These are phyloP conservation scores for Nannobrachium achirus DNA, from an alignment of 2,113 vertebrate species.

Conservation along the genomic window DNA sequence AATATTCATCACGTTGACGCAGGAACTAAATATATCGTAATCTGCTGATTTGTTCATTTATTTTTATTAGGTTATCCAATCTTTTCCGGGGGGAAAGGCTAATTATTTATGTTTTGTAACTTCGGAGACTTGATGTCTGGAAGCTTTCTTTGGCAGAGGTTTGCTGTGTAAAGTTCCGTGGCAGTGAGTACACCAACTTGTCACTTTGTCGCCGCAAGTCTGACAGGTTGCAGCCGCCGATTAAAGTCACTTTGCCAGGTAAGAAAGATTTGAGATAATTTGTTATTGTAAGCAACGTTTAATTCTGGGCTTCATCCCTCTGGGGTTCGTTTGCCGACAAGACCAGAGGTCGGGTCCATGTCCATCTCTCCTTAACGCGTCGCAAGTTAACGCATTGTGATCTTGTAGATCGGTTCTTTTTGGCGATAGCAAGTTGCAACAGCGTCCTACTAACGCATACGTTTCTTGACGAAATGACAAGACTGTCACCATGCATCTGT, in stretches of 20 bases:
- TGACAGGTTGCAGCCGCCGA: conserved; percentile 22
- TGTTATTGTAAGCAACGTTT: not conserved
- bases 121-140: not conserved
- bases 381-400: not conserved
- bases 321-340: no score
- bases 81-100: no score
- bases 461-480: no score
- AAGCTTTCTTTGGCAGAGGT: conserved; percentile 26
- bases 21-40: no score
- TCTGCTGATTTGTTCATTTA: not conserved
- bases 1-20: conserved; percentile 18
- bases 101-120: no score
- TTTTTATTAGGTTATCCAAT: not conserved
- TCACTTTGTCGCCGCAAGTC: not conserved
- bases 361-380: not conserved
- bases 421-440: no score
- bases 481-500: no score
- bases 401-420: not conserved
- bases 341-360: no score
- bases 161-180: conserved; percentile 17
- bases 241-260: conserved; percentile 21
- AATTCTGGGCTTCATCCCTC: not conserved
- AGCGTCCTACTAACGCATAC: not conserved
- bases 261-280: not conserved
- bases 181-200: not conserved